Base-by-base conservation (phyloP, 2,797 vertebrate species). In the Cottoperca gobio region DNA sequence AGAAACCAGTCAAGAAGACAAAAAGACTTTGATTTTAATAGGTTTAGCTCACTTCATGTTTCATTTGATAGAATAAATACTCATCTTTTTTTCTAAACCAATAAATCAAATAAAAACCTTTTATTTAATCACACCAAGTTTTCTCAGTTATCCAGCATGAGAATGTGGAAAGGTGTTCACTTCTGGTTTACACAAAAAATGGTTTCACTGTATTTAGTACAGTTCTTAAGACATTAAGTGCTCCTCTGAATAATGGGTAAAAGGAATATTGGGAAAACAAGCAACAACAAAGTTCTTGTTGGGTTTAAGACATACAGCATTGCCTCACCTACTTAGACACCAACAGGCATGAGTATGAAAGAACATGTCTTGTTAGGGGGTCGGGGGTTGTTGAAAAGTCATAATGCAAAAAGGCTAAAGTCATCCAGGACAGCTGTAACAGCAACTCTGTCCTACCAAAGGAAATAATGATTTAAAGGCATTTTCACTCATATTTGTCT, bases 31-130 rank as follows among this genome's bases (percentile, higher is more conserved):
- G 11, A 70, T 72, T 80, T 86, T 43, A 53, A 83, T 70, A 78
- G 42, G 70, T 66, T 84, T 69, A 73, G 70, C 79, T 90, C 73
- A 86, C 53, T 70, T 79, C 59, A 72, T 75, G 70, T 73, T 80
- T 87, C 68, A 70, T 82, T 78, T 80, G 21, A 74, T 77, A 79
- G 80, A 88, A 83, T 90, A 83, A 80, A 89, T 84, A 84, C 35
- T 84, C 42, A 8, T 69, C 23, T 54, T 70, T 80, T n/a, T 83
- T 49, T 71, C 37, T 55, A 70, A 86, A 81, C 48, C 69, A 64
- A 65, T 61, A 69, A 86, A 70, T 55, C 62, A 64, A 23, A 54
- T 70, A 28, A 62, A 73, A 63, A 49, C 54, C 24, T 52, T 79
- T 71, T 52, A 62, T 82, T 80, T 71, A 57, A 76, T 62, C 67